A percentile compares a stretch with the other conserved stretches of the same genome.
phyloP scores from a whole-genome alignment of 2,888 invertebrate genomes.

The Apamea epomidion region DNA sequence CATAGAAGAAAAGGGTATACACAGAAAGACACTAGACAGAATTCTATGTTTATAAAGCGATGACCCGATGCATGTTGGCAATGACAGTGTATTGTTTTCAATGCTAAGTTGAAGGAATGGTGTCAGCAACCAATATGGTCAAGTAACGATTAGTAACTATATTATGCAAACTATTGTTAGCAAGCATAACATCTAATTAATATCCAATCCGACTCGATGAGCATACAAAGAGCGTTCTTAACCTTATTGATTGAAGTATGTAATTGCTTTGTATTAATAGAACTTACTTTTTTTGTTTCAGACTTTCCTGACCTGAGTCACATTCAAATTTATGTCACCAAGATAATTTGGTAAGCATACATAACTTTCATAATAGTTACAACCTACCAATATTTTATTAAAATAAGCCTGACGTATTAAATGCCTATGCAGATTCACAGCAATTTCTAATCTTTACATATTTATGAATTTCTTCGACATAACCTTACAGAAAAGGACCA shows the following conservation, averaged over 20 bases:
- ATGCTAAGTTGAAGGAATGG: conserved; percentile 54
- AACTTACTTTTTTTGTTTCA: conserved; percentile 78
- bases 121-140: conserved; percentile 44
- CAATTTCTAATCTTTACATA: conserved; percentile 48
- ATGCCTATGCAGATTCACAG: neutral
- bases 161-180: conserved; percentile 48
- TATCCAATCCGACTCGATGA: neutral
- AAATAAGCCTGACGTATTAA: neutral
- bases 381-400: neutral
- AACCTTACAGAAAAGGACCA: neutral
- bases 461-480: conserved; percentile 29
- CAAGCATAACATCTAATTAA: conserved; percentile 29
- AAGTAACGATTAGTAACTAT: conserved; percentile 32
- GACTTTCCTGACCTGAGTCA: conserved; percentile 78
- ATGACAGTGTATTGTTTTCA: conserved; percentile 59
- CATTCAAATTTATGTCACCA: conserved; percentile 86
- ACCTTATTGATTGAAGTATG: neutral
- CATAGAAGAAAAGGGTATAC: neutral
- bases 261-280: conserved; percentile 10
- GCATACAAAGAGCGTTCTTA: conserved; percentile 32
- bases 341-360: conserved; percentile 81
- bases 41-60: conserved; percentile 11
- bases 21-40: neutral
- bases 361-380: conserved; percentile 16
- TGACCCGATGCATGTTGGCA: conserved; percentile 49